Evolutionary conservation across 2,797 vertebrate species (phyloP), one percentile per base, ranked within the genome.

Genomic region (Syngnathus rostellatus): DNA sequence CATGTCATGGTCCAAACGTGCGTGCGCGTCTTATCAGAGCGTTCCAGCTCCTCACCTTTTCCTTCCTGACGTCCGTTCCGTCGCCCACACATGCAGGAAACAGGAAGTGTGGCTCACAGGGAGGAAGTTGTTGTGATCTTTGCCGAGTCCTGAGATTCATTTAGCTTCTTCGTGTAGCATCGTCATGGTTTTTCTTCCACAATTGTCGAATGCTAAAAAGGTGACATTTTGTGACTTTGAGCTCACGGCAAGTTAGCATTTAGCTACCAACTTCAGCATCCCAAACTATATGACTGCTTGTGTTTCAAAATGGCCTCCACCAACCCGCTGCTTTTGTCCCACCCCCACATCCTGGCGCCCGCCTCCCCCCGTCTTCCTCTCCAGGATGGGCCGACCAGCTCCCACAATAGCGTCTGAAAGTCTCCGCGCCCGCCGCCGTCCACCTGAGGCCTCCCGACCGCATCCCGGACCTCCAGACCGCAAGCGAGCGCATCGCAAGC

Each of bases 301-400:
- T 17, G 25, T 58, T 31, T 58, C 2, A 17, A 70, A 81, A 75
- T 17, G 68, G 65, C 66, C 71, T 31, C 14, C 5, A 12, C n/a
- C 4, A 11, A 50, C 64, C 46, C 65, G 43, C 66, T 80, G 23
- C 54, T 74, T 65, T 51, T 63, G 16, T 55, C 50, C 70, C 69
- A 69, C 74, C 72, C 73, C 67, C 50, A 69, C 19, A 74, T 82
- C 81, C 81, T 79, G 74, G 43, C 43, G 5, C 43, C 10, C 41
- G 10, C 41, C 11, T 12, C 43, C 43, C 66, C 57, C 53, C 75
- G 51, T 12, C 8, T 67, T 73, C 80, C 74, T 81, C 79, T 78
- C 79, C 87, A 87, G 87, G 87, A 88, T 88, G 87, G 87, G 85
- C 82, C 83, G 83, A 83, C 83, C 81, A 68, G 71, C 72, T 81